phyloP scores from a whole-genome alignment of 2,888 invertebrate genomes.

The Dryobota labecula region DNA sequence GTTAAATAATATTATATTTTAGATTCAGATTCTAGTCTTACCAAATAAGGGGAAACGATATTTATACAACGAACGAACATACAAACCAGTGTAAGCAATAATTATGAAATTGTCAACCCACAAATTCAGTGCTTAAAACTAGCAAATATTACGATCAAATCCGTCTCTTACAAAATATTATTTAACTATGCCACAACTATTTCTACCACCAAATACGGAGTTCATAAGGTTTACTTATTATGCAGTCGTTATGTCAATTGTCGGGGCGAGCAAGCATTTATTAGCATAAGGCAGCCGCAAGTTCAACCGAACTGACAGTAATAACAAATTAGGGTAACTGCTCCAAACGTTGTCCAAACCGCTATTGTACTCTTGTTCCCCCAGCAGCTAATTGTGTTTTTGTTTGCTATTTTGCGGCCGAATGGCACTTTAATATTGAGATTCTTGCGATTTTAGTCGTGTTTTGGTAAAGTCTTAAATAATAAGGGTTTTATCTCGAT shows the following conservation, averaged over 20 bases:
- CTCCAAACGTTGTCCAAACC: slow-evolving; percentile 74
- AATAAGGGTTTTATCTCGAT: slow-evolving; percentile 54
- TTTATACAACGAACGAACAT: no score
- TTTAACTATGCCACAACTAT: slow-evolving; percentile 28
- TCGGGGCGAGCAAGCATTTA: slow-evolving; percentile 73
- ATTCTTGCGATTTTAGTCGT: slow-evolving; percentile 57
- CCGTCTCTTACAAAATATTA: slow-evolving; percentile 34
- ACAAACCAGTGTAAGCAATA: no score
- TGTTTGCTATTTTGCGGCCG: slow-evolving; percentile 84
- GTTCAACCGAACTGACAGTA: slow-evolving; percentile 79
- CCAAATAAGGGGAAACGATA: no score
- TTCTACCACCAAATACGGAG: slow-evolving; percentile 49
- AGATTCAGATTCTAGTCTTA: no score
- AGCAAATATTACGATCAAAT: slow-evolving; percentile 16
- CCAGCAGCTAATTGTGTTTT: slow-evolving; percentile 84
- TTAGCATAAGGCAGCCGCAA: slow-evolving; percentile 84
- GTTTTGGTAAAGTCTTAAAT: slow-evolving; percentile 56
- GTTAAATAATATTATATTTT: no score
- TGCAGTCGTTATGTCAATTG: slow-evolving; percentile 68
- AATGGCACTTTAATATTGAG: slow-evolving; percentile 74
- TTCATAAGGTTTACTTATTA: slow-evolving; percentile 59
- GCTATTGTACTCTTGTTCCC: slow-evolving; percentile 80
- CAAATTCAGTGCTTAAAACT: neutral
- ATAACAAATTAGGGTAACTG: slow-evolving; percentile 88
- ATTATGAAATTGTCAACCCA: neutral